Percentiles rank a stretch among this genome's conserved stretches.
phyloP scores from a whole-genome alignment of 2,797 vertebrate species.

The Sciurus carolinensis region DNA sequence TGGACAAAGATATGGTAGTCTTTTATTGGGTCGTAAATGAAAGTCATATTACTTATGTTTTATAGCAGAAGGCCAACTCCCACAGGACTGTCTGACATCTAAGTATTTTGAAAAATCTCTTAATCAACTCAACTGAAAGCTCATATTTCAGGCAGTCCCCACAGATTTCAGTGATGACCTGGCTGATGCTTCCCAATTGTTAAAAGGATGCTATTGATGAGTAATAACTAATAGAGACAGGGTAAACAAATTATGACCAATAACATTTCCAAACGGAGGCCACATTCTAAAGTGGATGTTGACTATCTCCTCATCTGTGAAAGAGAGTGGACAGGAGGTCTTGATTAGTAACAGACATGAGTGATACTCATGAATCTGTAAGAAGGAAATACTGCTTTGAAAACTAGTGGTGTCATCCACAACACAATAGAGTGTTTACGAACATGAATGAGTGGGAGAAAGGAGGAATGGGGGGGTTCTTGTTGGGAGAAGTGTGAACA shows the following conservation, averaged over 20 bases:
- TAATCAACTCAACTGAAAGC: neutral
- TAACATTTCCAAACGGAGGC: neutral
- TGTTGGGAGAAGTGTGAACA: neutral
- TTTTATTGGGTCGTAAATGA: neutral
- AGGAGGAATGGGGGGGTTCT: neutral
- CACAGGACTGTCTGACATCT: neutral
- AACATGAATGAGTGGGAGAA: neutral
- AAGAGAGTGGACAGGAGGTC: neutral
- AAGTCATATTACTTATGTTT: constrained; percentile 14
- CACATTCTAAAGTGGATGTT: neutral
- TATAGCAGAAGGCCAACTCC: neutral
- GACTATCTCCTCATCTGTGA: neutral
- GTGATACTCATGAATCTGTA: neutral
- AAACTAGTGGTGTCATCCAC: neutral
- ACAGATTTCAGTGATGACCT: neutral
- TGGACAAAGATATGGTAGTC: neutral
- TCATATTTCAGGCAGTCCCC: constrained; percentile 8
- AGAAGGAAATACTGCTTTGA: neutral
- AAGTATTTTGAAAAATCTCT: neutral
- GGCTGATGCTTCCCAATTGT: neutral
- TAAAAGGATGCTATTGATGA: neutral
- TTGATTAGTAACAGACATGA: neutral
- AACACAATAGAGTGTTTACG: neutral
- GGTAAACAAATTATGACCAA: neutral
- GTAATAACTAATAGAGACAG: neutral